These are phyloP conservation scores for Seriola rivoliana DNA, from an alignment of 2,113 vertebrate genomes.

Conservation along the genomic window DNA sequence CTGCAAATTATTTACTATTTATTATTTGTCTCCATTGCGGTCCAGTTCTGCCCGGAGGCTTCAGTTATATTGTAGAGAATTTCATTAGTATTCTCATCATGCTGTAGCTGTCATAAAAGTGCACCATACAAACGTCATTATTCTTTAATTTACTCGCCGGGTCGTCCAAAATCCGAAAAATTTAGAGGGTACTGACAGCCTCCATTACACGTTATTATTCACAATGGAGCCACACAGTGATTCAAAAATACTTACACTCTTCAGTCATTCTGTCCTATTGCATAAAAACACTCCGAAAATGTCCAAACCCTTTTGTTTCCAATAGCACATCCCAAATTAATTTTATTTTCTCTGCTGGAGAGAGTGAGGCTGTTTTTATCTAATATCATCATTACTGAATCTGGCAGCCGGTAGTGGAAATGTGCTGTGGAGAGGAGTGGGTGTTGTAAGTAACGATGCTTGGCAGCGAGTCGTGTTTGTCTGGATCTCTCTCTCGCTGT, in stretches of 20 bases:
- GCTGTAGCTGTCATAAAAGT: background rate
- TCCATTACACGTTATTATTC: conserved; percentile 8
- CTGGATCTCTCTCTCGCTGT: conserved; percentile 52
- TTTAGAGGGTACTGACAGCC: conserved; percentile 23
- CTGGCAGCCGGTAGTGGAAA: conserved; percentile 62
- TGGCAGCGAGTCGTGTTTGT: conserved; percentile 65
- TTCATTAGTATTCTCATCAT: background rate
- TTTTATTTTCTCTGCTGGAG: conserved; percentile 40
- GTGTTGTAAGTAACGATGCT: conserved; percentile 58
- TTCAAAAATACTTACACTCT: conserved; percentile 20
- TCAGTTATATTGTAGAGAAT: background rate
- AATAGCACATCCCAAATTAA: conserved; percentile 35
- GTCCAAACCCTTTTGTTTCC: conserved; percentile 18
- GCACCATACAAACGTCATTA: background rate
- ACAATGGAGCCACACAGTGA: conserved; percentile 2
- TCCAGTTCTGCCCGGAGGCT: background rate
- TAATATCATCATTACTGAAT: conserved; percentile 22
- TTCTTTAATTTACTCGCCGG: background rate
- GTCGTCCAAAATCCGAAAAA: background rate
- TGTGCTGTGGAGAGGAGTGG: conserved; percentile 42
- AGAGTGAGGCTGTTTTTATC: conserved; percentile 43
- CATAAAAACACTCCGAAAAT: conserved; percentile 7
- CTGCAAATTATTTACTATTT: background rate
- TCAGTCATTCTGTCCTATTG: conserved; percentile 19
- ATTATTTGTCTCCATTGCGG: background rate